These are phyloP conservation scores for Oryzias javanicus DNA, from an alignment of 2,113 vertebrate species.

Conservation along the genomic window DNA sequence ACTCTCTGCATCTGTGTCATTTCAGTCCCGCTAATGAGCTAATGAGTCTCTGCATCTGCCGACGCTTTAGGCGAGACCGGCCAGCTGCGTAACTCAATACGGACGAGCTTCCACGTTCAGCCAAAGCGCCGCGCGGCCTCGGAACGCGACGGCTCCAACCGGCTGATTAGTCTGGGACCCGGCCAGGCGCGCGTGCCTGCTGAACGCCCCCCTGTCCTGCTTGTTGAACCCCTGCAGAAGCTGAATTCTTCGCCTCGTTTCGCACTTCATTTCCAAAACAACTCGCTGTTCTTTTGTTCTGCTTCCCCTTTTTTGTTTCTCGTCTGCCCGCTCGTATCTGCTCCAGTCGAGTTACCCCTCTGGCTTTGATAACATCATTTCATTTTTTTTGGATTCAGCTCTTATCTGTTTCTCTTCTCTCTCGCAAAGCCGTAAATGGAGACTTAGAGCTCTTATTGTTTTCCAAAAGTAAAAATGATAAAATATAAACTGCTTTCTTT, in stretches of 20 bases:
- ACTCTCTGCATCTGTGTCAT: slow-evolving; percentile 27
- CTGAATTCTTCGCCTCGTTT: slow-evolving; percentile 21
- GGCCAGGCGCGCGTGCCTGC: slow-evolving; percentile 25
- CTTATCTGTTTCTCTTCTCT: slow-evolving; percentile 5
- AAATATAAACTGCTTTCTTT: too few species aligned
- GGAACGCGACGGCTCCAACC: slow-evolving; percentile 56
- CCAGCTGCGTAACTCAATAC: slow-evolving; percentile 37
- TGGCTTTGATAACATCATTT: slow-evolving; percentile 31
- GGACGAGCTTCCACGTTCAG: slow-evolving; percentile 12
- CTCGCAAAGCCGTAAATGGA: slow-evolving; percentile 11
- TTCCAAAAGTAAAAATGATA: neutral
- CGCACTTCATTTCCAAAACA: slow-evolving; percentile 15
- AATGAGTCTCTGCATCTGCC: slow-evolving; percentile 27
- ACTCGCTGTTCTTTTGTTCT: slow-evolving; percentile 6
- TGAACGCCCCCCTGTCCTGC: slow-evolving; percentile 46
- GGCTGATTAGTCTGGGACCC: slow-evolving; percentile 65
- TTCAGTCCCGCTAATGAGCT: slow-evolving; percentile 43
- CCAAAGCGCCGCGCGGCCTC: neutral
- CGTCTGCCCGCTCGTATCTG: slow-evolving; percentile 23
- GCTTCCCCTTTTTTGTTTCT: slow-evolving; percentile 5
- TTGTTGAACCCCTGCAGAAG: slow-evolving; percentile 49
- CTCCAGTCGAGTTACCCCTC: slow-evolving; percentile 8
- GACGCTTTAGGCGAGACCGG: slow-evolving; percentile 40
- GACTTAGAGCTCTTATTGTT: neutral
- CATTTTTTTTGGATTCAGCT: slow-evolving; percentile 22